Conservation (phyloP, 2,888 invertebrate genomes). For the Ennomos quercinarius region DNA sequence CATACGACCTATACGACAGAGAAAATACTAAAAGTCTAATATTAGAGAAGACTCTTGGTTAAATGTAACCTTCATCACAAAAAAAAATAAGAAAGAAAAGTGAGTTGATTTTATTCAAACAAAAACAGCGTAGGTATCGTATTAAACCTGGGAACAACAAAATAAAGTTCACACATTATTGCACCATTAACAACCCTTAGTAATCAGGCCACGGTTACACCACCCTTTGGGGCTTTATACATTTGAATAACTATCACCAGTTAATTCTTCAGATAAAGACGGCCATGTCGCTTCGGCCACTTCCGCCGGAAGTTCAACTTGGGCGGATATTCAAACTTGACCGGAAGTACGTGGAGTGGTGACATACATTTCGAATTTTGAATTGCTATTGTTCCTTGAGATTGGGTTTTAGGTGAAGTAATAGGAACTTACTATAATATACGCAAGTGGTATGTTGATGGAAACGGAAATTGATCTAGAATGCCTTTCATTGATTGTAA, state of each 20-base stretch:
- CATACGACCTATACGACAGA: too few relatives aligned
- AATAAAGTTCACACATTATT: conserved; percentile 20
- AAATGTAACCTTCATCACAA: too few relatives aligned
- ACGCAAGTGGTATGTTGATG: neutral
- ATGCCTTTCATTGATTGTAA: too few relatives aligned
- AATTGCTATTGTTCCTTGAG: conserved; percentile 62
- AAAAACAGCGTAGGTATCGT: neutral
- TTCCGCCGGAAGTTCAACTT: conserved; percentile 82
- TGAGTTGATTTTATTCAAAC: too few relatives aligned
- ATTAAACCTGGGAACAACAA: neutral
- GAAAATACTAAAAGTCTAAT: too few relatives aligned
- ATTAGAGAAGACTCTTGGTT: too few relatives aligned
- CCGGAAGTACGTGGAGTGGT: conserved; percentile 81
- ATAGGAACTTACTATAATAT: neutral
- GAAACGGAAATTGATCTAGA: too few relatives aligned
- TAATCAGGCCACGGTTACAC: conserved; percentile 33
- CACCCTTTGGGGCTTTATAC: conserved; percentile 42
- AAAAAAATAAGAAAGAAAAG: too few relatives aligned
- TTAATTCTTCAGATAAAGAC: conserved; percentile 84
- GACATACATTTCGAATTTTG: conserved; percentile 84
- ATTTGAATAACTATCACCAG: conserved; percentile 82
- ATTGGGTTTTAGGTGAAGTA: conserved; percentile 31
- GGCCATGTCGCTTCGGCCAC: conserved; percentile 78
- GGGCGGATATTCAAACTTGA: conserved; percentile 83
- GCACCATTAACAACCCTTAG: conserved; percentile 2